Evolutionary conservation across 2,888 invertebrate genomes (phyloP).

Genomic region (Chorisops tibialis): DNA sequence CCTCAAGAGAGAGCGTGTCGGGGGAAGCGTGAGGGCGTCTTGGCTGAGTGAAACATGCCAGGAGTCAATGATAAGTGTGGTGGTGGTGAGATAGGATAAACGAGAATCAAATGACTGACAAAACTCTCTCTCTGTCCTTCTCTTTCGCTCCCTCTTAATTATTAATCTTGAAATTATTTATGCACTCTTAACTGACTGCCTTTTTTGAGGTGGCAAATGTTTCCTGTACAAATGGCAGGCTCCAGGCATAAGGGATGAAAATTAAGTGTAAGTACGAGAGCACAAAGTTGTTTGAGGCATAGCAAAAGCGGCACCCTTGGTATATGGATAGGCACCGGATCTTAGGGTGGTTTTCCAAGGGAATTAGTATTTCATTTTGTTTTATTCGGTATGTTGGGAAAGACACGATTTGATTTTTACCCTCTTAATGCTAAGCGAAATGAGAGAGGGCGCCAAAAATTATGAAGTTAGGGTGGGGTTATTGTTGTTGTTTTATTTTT

Average conservation of each 20-base stretch:
- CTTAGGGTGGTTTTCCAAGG: conserved; percentile 4
- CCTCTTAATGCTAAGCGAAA: conserved; percentile 12
- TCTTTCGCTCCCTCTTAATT: conserved; percentile 18
- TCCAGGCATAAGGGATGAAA: conserved; percentile 7
- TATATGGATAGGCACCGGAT: no score
- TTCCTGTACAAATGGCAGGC: conserved; percentile 20
- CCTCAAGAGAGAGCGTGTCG: conserved; percentile 8
- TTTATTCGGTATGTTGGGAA: conserved; percentile 12
- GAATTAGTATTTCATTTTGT: conserved; percentile 23
- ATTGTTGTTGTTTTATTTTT: conserved; percentile 5
- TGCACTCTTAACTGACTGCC: conserved; percentile 19
- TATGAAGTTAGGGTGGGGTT: neutral
- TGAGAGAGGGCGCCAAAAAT: no score
- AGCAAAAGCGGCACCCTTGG: no score
- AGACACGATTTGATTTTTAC: conserved; percentile 24
- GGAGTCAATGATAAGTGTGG: neutral
- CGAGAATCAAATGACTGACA: conserved; percentile 26
- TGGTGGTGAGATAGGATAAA: conserved; percentile 17
- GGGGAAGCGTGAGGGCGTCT: neutral
- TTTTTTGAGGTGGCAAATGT: conserved; percentile 15
- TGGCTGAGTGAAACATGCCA: neutral
- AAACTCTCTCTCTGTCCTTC: neutral
- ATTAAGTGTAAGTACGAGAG: conserved; percentile 11
- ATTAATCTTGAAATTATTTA: conserved; percentile 29
- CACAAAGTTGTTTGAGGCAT: no score